Base-by-base conservation (phyloP, 2,113 vertebrate species). In the Indri indri region DNA sequence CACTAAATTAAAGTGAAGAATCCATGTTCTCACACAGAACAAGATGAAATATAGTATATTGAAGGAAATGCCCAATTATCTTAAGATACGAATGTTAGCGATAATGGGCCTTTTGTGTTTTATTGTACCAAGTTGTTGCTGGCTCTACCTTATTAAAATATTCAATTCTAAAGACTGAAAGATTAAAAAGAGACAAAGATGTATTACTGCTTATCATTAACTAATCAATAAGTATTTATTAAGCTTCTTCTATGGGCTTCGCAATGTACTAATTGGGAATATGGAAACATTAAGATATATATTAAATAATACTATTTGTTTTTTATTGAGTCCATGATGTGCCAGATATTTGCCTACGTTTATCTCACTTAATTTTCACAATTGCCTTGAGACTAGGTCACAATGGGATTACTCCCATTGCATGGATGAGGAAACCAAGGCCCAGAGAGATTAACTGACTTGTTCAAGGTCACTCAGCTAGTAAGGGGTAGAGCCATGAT, bases 1-100 rank as follows among this genome's bases (percentile, higher is more conserved):
- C 82, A 90, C 82, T 88, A 96, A 94, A 95, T 90, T 95, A 90
- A 95, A 91, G 52, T 79, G 81, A 92, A 88, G 87, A 96, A 63
- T 91, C 57, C 40, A 74, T 91, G 90, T 97, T 96, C 70, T 95
- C 76, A 92, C 85, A 90, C 22, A 88, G 70, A 89, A 34, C 57
- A 84, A 90, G 81, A 93, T 84, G 90, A 94, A 96, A 91, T 88
- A 80, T 45, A 90, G 42, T 83, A 50, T 77, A 57, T 25, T 81
- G 34, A 88, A 95, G 71, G 82, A 96, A 95, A 93, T 76, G 71
- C 95, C 82, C 77, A 95, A 95, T 95, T 93, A 96, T 79, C 40
- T 68, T 74, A 93, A 90, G 57, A 54, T 32, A 80, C 54, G 96
- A 93, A 91, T 91, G 79, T 91, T 95, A 96, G 77, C 34, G 50